A percentile compares a stretch with the other conserved stretches of the same genome.
Evolutionary conservation across 2,888 invertebrate genomes (phyloP).

Genomic region (Lissocephala sabroskyi): DNA sequence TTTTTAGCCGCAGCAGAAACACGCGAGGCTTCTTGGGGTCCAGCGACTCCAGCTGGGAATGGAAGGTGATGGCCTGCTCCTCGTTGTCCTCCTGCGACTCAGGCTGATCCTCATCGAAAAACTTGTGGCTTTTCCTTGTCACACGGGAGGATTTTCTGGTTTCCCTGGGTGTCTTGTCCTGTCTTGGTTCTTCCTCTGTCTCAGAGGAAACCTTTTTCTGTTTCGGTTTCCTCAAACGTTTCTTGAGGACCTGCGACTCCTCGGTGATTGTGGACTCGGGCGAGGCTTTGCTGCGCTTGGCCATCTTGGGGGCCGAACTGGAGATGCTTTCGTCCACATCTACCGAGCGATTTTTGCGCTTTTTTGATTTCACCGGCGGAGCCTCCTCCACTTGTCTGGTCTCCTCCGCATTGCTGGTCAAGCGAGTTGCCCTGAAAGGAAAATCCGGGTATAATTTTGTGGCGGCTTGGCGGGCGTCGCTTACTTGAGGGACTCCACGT

Average conservation of each 20-base stretch:
- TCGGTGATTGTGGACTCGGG: not conserved
- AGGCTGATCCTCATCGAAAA: not conserved
- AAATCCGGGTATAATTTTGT: no score
- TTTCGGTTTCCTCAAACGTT: no score
- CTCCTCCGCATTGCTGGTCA: not conserved
- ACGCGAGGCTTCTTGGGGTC: constrained; percentile 15
- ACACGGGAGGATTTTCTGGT: not conserved
- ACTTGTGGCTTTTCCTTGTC: not conserved
- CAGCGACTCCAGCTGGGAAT: constrained; percentile 20
- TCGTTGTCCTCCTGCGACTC: not conserved
- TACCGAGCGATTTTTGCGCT: constrained; percentile 29
- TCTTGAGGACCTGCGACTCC: not conserved
- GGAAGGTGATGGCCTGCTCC: constrained; percentile 18
- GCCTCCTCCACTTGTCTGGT: not conserved
- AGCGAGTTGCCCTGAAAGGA: constrained; percentile 15
- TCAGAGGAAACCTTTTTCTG: not conserved
- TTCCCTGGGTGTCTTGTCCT: not conserved
- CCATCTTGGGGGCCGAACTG: not conserved
- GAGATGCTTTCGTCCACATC: constrained; percentile 15
- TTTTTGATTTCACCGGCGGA: constrained; percentile 18
- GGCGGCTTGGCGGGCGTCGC: no score
- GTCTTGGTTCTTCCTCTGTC: not conserved
- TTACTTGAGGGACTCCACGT: constrained; percentile 33
- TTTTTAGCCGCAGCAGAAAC: constrained; percentile 28
- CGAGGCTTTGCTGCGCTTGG: not conserved